Evolutionary conservation across 1,140 invertebrate species (phyloP).

Genomic region (Drusus annulatus): DNA sequence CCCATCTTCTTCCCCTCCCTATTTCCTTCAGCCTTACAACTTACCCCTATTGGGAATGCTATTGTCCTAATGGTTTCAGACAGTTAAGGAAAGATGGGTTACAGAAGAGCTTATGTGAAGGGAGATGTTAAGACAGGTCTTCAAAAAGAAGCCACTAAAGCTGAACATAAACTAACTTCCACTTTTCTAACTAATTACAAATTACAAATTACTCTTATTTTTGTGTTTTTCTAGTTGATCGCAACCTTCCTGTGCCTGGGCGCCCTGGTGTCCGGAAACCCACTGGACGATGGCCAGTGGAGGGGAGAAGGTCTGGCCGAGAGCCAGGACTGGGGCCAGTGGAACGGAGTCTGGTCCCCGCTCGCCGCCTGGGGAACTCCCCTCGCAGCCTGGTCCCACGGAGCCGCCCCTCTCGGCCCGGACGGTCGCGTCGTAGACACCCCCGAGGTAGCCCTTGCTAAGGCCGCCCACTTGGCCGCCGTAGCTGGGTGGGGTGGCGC

Average conservation of each 20-base stretch:
- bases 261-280: neutral
- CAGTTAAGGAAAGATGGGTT: no score
- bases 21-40: no score
- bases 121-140: no score
- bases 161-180: no score
- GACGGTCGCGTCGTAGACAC: slow-evolving; percentile 63
- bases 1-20: no score
- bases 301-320: slow-evolving; percentile 37
- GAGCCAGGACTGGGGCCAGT: slow-evolving; percentile 37
- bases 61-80: no score
- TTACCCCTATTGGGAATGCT: no score
- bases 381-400: slow-evolving; percentile 3
- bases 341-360: neutral
- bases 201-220: neutral
- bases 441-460: slow-evolving; percentile 68
- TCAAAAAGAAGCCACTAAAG: no score
- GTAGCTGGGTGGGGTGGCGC: neutral
- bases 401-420: slow-evolving; percentile 60
- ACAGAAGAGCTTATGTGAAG: no score
- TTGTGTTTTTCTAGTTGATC: slow-evolving; percentile 1
- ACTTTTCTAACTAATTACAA: no score
- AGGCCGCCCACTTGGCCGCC: slow-evolving; percentile 65
- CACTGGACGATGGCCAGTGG: slow-evolving; percentile 15
- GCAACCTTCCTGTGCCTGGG: slow-evolving; percentile 26
- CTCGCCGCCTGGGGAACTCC: neutral